A percentile compares a stretch with the other conserved stretches of the same genome.
These are phyloP conservation scores for Drosophila mimetica DNA, from an alignment of 2,888 invertebrate genomes.

Conservation along the genomic window DNA sequence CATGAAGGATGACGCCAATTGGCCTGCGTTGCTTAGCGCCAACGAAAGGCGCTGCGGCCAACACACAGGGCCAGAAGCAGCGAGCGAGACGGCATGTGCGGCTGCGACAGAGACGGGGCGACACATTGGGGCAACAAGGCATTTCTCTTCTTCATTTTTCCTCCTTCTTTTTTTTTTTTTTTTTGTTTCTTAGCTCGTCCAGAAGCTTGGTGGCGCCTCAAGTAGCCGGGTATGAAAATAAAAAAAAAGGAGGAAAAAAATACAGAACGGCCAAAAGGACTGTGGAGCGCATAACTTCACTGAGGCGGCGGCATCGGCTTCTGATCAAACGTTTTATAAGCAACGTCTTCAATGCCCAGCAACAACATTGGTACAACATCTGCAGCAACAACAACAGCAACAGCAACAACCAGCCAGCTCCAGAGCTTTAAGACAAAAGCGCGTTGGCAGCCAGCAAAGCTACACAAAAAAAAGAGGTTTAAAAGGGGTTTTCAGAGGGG, in stretches of 20 bases:
- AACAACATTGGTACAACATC: constrained; percentile 37
- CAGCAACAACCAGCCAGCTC: constrained; percentile 36
- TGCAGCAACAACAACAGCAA: constrained; percentile 47
- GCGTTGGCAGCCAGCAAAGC: constrained; percentile 66
- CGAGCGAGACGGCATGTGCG: constrained; percentile 28
- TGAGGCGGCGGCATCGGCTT: constrained; percentile 58
- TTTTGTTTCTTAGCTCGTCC: constrained; percentile 27
- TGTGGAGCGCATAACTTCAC: constrained; percentile 46
- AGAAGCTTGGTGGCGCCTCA: constrained; percentile 71
- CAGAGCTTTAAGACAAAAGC: constrained; percentile 68
- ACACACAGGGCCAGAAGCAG: constrained; percentile 17
- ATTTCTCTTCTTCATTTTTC: constrained; percentile 18
- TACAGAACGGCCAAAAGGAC: constrained; percentile 15
- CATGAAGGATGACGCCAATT: constrained; percentile 75
- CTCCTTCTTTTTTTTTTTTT: not conserved
- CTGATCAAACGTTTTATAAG: constrained; percentile 67
- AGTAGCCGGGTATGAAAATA: constrained; percentile 54
- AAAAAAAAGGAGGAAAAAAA: constrained; percentile 2
- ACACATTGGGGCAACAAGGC: constrained; percentile 27
- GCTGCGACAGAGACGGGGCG: constrained; percentile 46
- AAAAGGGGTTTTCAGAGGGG: not conserved
- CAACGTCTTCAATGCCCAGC: constrained; percentile 58
- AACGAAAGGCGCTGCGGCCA: constrained; percentile 45
- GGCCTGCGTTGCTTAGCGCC: constrained; percentile 71
- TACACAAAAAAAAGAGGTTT: constrained; percentile 13